phyloP scores from a whole-genome alignment of 2,797 vertebrate genomes.

The Apodemus agrarius region DNA sequence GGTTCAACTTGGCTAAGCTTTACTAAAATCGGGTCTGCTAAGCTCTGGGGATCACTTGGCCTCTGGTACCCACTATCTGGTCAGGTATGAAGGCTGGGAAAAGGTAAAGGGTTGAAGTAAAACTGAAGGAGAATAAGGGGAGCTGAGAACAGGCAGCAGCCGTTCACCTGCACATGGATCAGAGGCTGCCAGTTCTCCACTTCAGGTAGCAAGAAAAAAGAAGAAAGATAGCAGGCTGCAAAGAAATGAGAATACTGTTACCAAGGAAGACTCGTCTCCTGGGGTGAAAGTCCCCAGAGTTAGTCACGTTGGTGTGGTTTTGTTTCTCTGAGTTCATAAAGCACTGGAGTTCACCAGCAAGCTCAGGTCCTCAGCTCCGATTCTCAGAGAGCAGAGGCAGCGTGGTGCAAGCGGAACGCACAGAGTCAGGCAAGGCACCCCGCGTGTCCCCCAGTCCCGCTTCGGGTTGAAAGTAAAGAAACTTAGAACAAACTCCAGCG shows the following conservation, averaged over 20 bases:
- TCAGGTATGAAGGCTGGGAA: not conserved
- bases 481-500: conserved; percentile 63
- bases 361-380: not conserved
- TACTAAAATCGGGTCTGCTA: not conserved
- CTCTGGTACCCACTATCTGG: not conserved
- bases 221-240: not conserved
- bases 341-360: not conserved
- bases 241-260: not conserved
- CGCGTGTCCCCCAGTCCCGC: not conserved
- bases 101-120: not conserved
- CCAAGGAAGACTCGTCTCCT: not conserved
- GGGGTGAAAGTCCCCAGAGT: conserved; percentile 35
- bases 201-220: conserved; percentile 10
- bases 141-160: not conserved
- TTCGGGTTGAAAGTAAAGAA: conserved; percentile 53
- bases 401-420: not conserved
- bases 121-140: not conserved
- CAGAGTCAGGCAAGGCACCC: not conserved
- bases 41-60: conserved; percentile 4
- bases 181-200: conserved; percentile 10
- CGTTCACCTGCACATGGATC: conserved; percentile 10
- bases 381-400: not conserved
- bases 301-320: conserved; percentile 35
- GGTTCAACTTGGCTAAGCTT: not conserved
- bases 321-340: conserved; percentile 38